Conservation (phyloP, 2,797 vertebrate species). For the Morus bassanus region DNA sequence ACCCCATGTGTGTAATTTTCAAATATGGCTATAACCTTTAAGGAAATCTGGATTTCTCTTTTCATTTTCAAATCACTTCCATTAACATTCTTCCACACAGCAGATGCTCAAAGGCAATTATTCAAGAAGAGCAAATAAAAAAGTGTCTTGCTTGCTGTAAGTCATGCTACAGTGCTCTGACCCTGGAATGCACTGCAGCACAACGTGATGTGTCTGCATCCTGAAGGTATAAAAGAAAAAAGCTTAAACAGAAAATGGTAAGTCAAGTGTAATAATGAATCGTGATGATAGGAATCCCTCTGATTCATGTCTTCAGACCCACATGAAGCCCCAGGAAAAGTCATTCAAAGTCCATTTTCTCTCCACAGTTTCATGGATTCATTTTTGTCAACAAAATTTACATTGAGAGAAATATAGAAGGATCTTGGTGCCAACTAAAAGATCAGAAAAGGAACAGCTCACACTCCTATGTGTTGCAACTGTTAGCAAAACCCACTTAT, state of each 20-base stretch:
- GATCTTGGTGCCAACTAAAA: not conserved
- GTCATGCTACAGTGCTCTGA: not conserved
- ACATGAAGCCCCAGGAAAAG: not conserved
- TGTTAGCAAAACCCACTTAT: not conserved
- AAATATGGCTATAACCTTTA: not conserved
- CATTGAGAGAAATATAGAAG: not conserved
- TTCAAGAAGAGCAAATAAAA: not conserved
- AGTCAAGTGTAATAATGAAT: not conserved
- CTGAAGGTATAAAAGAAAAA: slow-evolving; percentile 1
- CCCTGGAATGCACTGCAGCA: not conserved
- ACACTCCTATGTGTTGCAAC: not conserved
- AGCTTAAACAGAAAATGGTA: not conserved
- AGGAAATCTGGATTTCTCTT: not conserved
- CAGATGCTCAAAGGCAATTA: not conserved
- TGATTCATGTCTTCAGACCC: not conserved
- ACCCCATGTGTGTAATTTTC: not conserved
- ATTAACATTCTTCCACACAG: not conserved
- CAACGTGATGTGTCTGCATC: not conserved
- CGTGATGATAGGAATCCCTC: not conserved
- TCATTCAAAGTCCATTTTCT: not conserved
- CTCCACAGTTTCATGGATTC: not conserved
- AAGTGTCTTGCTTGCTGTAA: not conserved
- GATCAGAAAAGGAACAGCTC: not conserved
- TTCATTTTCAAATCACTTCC: not conserved
- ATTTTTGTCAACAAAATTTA: slow-evolving; percentile 9